Conservation (phyloP, 2,113 vertebrate genomes). For the Anhinga rufa region DNA sequence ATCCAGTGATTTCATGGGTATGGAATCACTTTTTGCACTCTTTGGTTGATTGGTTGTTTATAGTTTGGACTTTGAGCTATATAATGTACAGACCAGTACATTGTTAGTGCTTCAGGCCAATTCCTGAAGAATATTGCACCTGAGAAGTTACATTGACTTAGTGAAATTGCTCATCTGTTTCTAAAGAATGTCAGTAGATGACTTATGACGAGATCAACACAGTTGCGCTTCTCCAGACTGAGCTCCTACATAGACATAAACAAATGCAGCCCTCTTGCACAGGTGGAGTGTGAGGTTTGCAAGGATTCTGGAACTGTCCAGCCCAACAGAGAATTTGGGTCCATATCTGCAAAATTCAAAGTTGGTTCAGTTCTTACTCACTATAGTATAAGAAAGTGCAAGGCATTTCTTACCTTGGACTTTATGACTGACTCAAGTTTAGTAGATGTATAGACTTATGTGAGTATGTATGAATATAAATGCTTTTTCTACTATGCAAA, state of each 20-base stretch:
- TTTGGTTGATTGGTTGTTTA: neutral
- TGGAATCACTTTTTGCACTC: neutral
- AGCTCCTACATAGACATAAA: neutral
- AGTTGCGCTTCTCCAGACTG: neutral
- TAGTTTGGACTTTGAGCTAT: neutral
- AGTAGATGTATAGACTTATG: neutral
- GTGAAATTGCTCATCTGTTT: neutral
- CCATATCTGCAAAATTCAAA: neutral
- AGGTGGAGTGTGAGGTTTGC: neutral
- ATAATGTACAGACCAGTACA: neutral
- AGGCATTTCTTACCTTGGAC: neutral
- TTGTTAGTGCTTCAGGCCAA: neutral
- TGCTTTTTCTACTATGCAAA: neutral
- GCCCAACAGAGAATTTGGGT: neutral
- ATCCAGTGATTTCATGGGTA: neutral
- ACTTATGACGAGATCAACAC: neutral
- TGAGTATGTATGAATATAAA: neutral
- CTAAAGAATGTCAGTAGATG: neutral
- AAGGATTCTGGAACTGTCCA: neutral
- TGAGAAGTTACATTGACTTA: neutral
- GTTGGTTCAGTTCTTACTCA: accelerated
- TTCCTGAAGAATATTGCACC: neutral
- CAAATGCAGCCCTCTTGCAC: neutral
- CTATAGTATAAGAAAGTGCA: neutral
- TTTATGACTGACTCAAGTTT: neutral